Conservation (phyloP, 2,113 vertebrate genomes). For the Perca flavescens region DNA sequence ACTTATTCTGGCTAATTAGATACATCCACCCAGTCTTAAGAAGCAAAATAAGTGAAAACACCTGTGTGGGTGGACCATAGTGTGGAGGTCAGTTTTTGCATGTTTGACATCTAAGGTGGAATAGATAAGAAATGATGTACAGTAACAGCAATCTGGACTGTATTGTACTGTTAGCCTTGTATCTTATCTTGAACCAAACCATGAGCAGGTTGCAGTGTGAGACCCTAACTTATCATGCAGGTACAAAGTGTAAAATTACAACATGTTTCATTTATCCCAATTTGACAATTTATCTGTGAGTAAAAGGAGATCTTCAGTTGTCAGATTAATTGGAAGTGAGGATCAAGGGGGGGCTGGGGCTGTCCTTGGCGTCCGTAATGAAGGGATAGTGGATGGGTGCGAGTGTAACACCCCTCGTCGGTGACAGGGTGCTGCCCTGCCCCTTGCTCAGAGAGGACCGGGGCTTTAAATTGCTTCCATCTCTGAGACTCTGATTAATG, state of each 20-base stretch:
- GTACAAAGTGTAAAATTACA: conserved; percentile 1
- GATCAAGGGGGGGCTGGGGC: conserved; percentile 61
- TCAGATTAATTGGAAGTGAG: conserved; percentile 66
- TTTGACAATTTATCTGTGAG: conserved; percentile 30
- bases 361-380: conserved; percentile 79
- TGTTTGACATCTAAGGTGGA: not conserved
- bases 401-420: conserved; percentile 60
- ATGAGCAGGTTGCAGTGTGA: not conserved
- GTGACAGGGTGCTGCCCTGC: conserved; percentile 81
- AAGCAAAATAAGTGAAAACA: conserved; percentile 1
- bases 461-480: conserved; percentile 84
- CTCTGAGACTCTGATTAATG: conserved; percentile 84
- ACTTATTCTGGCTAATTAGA: not conserved
- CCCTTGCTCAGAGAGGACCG: conserved; percentile 77
- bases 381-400: conserved; percentile 75
- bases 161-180: not conserved
- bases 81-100: not conserved
- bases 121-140: not conserved
- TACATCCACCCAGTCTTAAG: not conserved
- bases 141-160: not conserved
- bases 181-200: not conserved
- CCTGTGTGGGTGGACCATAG: not conserved
- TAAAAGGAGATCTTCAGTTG: conserved; percentile 51
- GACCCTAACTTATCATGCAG: not conserved
- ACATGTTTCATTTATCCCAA: conserved; percentile 16